Conservation (phyloP, 2,797 vertebrate species). For the Lagorchestes hirsutus region DNA sequence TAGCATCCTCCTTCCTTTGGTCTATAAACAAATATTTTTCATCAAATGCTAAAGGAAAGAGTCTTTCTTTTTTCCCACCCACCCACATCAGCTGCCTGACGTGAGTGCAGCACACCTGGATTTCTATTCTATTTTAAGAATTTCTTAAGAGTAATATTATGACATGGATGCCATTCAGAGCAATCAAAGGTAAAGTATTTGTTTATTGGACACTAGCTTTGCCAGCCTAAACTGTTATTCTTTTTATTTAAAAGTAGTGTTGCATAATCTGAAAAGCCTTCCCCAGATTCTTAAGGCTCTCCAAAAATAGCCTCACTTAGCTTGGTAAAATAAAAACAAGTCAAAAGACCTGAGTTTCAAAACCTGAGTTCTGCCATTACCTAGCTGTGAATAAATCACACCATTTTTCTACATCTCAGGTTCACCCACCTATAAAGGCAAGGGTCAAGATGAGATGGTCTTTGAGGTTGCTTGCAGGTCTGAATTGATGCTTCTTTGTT, state of each 20-base stretch:
- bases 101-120: neutral
- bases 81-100: neutral
- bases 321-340: neutral
- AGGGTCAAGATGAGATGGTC: neutral
- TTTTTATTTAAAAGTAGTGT: slow-evolving; percentile 60
- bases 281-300: slow-evolving; percentile 61
- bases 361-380: slow-evolving; percentile 61
- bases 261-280: slow-evolving; percentile 54
- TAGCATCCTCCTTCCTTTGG: neutral
- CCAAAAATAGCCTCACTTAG: slow-evolving; percentile 57
- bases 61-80: neutral
- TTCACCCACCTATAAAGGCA: neutral
- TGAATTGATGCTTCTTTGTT: neutral
- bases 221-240: slow-evolving; percentile 31
- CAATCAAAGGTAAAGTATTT: neutral
- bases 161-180: neutral
- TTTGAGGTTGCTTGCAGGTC: neutral
- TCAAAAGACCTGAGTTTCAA: slow-evolving; percentile 55
- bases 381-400: neutral
- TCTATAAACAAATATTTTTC: neutral
- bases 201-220: slow-evolving; percentile 1
- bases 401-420: neutral
- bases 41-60: neutral
- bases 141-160: neutral
- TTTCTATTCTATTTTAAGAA: neutral